Evolutionary conservation across 2,888 invertebrate genomes (phyloP), one percentile per base, ranked within the genome.

Genomic region (Dasypolia templi): DNA sequence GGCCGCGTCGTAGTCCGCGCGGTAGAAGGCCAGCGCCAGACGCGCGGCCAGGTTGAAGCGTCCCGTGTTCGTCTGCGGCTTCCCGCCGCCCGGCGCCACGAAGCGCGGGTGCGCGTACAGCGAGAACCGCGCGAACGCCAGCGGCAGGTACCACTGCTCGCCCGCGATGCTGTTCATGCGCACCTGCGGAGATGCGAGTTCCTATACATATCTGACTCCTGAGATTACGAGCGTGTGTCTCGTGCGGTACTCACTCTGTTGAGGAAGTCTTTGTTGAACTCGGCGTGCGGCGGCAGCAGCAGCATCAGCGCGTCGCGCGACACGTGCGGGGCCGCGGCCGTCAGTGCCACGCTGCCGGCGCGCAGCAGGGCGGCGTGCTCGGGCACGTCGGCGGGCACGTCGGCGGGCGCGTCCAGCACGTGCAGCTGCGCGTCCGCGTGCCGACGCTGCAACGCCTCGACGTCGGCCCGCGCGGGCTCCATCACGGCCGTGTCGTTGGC

Each of bases 91-190:
- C 85, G 98, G 98, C 78, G 90, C 89, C 82, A 97, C 95, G 85
- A 97, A 96, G 14, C 98, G 98, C 91, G 99, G 97, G 95, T 93
- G 93, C 83, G 97, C 95, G 88, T 97, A 96, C 63, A 98, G 98
- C 89, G 99, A 97, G 95, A 98, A 99, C 90, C 99, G 98, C 88
- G 98, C 97, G 94, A 99, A 99, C 32, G 73, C 98, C 98, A 84
- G 99, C 97, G n/a, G 98, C 89, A 98, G 97, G 96, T 98, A 99
- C 88, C 99, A 97, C 96, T 99, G 99, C 94, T 97, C 98, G 83
- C 98, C 98, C 84, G 96, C 95, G 82, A 99, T 98, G 4, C 99
- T 99, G 94, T 99, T 99, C 98, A 99, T 99, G 77, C 99, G 97
- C 19, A 99, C 98, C 98, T 98, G 92, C 49, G 19, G 2, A 49